Evolutionary conservation across 1,140 invertebrate genomes (phyloP), one percentile per base, ranked within the genome.

Genomic region (Platyscapa corneri): DNA sequence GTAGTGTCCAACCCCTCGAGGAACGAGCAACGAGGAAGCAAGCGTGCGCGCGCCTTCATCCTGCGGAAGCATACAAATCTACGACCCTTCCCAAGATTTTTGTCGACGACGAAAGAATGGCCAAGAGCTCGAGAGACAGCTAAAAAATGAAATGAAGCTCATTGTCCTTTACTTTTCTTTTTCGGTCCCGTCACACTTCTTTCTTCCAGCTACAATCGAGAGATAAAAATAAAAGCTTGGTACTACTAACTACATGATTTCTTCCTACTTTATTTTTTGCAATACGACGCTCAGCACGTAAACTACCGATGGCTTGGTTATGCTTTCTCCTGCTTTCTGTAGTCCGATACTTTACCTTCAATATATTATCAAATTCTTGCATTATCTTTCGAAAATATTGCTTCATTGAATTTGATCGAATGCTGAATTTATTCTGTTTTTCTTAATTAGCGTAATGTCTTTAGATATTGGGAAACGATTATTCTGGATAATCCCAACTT

Each of bases 81-180:
- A 86, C 74, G 74, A 56, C 56, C 79, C 42, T 86, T 67, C 74
- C 80, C 34, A 37, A 56, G 84, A 86, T 86, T 86, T 78, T 86
- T 82, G 79, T 77, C 72, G 84, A 67, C 80, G 74, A 14, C n/a
- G 76, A 70, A 77, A 82, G 80, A 82, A 82, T 82, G 80, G 37
- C 74, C 80, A 30, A 37, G 46, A 79, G 49, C 83, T 70, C 60
- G 76, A 37, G 60, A 80, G 83, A 84, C 65, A 84, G 72, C 46
- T 82, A 78, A 86, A 86, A 86, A 86, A 86, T 86, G 78, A 85
- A 85, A 85, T 65, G 78, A 85, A 72, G 70, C 53, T 37, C 82
- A 23, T 70, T 67, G 14, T 18, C 49, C 6, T 78, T 78, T 67
- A n/a, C 14, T 80, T 56, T 65, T 5, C 42, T 34, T 34, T 39